phyloP scores from a whole-genome alignment of 1,140 invertebrate species.

The Linepithema humile region DNA sequence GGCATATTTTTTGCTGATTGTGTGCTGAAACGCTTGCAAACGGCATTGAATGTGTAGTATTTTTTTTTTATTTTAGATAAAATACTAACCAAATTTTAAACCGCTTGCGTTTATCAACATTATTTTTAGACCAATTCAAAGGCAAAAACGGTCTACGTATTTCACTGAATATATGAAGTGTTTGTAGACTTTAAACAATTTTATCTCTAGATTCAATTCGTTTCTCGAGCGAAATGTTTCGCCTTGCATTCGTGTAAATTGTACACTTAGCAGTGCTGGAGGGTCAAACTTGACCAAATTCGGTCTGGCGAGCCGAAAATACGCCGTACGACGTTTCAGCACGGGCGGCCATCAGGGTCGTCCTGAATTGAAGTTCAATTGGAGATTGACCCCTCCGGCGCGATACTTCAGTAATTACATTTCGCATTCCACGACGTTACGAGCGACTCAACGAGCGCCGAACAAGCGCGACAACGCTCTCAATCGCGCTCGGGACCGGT shows the following conservation, averaged over 20 bases:
- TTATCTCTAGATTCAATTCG: not conserved
- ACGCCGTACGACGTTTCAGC: not conserved
- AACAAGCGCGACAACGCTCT: constrained; percentile 67
- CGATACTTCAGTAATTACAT: constrained; percentile 74
- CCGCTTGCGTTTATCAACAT: not conserved
- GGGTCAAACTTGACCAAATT: constrained; percentile 60
- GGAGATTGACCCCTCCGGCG: constrained; percentile 71
- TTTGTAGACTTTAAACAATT: not conserved
- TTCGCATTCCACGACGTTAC: constrained; percentile 73
- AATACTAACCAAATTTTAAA: constrained; percentile 3
- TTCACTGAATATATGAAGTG: not conserved
- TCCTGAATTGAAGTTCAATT: constrained; percentile 73
- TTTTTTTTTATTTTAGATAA: constrained; percentile 15
- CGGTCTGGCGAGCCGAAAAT: constrained; percentile 21
- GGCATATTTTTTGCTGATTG: not conserved
- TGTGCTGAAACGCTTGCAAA: not conserved
- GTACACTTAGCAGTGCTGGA: not conserved
- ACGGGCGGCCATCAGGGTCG: constrained; percentile 38
- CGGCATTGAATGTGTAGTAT: not conserved
- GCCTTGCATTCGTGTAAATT: constrained; percentile 11
- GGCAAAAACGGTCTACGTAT: not conserved
- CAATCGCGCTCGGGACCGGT: constrained; percentile 58
- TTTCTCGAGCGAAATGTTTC: constrained; percentile 10
- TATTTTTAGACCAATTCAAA: not conserved
- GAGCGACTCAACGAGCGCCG: constrained; percentile 63